Percentiles rank a stretch among this genome's conserved stretches.
These are phyloP conservation scores for Ruditapes philippinarum DNA, from an alignment of 1,140 invertebrate genomes.

Conservation along the genomic window DNA sequence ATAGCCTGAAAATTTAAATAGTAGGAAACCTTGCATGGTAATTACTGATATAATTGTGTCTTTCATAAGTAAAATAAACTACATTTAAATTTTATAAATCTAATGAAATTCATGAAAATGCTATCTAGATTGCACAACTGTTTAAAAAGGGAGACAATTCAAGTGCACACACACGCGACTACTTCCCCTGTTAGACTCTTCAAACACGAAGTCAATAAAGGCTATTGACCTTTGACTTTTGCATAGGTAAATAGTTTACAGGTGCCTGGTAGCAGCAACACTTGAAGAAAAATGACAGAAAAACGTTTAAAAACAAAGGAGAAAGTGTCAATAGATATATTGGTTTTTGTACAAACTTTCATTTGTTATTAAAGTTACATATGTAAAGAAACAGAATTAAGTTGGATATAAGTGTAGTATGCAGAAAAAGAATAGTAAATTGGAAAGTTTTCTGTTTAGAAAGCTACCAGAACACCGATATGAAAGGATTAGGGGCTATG, in stretches of 20 bases:
- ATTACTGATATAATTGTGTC: too few relatives aligned
- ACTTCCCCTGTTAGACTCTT: neutral
- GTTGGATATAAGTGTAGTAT: constrained; percentile 58
- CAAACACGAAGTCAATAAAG: neutral
- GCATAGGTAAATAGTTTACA: constrained; percentile 69
- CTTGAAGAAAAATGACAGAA: constrained; percentile 44
- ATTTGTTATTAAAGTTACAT: neutral
- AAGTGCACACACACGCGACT: neutral
- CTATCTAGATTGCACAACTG: neutral
- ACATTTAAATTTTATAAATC: too few relatives aligned
- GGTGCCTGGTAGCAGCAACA: constrained; percentile 73
- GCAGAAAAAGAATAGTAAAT: constrained; percentile 84
- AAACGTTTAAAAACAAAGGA: constrained; percentile 22
- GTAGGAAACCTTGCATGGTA: too few relatives aligned
- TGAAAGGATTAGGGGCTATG: constrained; percentile 85
- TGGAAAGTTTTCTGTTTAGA: constrained; percentile 84
- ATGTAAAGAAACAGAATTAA: constrained; percentile 61
- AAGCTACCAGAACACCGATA: constrained; percentile 81
- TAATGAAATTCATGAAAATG: too few relatives aligned
- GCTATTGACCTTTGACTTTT: constrained; percentile 56
- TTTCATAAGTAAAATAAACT: too few relatives aligned
- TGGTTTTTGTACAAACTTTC: too few relatives aligned
- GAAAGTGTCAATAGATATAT: constrained; percentile 1
- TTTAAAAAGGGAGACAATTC: neutral
- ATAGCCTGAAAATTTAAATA: too few relatives aligned